Percentiles rank a stretch among this genome's conserved stretches.
Evolutionary conservation across 2,797 vertebrate genomes (phyloP).

Genomic region (Epinephelus malabaricus): DNA sequence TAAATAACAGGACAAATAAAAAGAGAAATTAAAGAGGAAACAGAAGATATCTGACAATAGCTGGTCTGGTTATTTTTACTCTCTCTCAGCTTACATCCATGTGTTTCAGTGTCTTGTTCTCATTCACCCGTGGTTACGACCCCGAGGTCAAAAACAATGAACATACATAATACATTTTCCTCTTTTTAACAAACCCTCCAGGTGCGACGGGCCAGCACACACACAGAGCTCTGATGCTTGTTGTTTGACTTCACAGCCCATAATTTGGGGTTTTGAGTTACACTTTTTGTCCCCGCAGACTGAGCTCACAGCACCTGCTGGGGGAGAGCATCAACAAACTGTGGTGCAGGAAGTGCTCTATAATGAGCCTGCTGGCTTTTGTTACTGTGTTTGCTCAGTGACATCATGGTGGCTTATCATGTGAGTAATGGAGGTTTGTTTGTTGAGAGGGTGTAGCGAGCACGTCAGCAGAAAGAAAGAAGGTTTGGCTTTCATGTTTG

Average conservation of each 20-base stretch:
- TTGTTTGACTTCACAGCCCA: constrained; percentile 45
- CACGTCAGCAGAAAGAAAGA: constrained; percentile 30
- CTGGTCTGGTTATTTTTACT: not conserved
- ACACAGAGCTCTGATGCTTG: constrained; percentile 37
- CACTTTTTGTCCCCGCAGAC: constrained; percentile 36
- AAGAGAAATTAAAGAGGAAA: not conserved
- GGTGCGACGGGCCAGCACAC: constrained; percentile 7
- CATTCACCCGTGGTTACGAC: constrained; percentile 63
- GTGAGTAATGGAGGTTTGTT: constrained; percentile 67
- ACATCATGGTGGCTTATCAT: constrained; percentile 60
- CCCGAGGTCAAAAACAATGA: constrained; percentile 15
- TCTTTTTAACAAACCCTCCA: not conserved
- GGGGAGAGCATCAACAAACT: constrained; percentile 38
- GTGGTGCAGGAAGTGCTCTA: constrained; percentile 48
- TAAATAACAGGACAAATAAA: too few species aligned
- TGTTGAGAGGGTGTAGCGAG: constrained; percentile 46
- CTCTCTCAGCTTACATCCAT: not conserved
- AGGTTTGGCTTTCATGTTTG: constrained; percentile 16
- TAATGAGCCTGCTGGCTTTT: constrained; percentile 53
- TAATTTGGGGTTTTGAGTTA: constrained; percentile 71
- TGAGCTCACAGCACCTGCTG: constrained; percentile 58
- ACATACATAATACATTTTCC: constrained; percentile 38
- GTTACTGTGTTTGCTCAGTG: constrained; percentile 63
- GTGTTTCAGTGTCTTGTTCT: constrained; percentile 48
- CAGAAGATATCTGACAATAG: not conserved